phyloP scores from a whole-genome alignment of 2,888 invertebrate species.

The Luffia ferchaultella region DNA sequence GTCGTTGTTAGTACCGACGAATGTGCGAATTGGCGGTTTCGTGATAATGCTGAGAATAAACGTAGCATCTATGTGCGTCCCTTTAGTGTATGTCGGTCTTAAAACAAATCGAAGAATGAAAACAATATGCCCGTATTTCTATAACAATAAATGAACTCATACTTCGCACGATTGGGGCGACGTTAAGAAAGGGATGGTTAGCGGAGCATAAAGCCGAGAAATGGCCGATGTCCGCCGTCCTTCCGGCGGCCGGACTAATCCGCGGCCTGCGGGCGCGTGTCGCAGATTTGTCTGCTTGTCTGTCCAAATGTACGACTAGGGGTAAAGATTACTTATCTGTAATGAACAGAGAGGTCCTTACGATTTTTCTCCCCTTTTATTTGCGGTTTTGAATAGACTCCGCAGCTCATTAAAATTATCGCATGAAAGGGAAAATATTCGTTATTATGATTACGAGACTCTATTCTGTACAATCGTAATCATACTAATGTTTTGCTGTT shows the following conservation, averaged over 20 bases:
- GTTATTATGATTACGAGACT: no score
- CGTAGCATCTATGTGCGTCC: no score
- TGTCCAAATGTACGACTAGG: neutral
- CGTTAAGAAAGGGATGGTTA: neutral
- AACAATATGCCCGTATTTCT: neutral
- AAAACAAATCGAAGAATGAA: neutral
- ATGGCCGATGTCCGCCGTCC: neutral
- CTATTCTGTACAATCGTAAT: no score
- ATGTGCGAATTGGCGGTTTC: no score
- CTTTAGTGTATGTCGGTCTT: neutral
- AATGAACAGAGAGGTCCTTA: neutral
- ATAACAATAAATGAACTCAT: neutral
- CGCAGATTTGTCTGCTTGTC: neutral
- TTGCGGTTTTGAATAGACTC: no score
- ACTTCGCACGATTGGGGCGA: neutral
- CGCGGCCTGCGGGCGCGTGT: neutral
- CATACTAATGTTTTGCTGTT: neutral
- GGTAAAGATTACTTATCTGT: neutral
- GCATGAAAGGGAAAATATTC: no score
- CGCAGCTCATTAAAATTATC: no score
- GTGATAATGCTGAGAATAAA: no score
- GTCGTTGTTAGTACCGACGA: no score
- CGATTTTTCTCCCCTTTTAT: no score
- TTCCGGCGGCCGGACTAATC: neutral
- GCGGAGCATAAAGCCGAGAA: neutral